A percentile compares a stretch with the other conserved stretches of the same genome.
phyloP scores from a whole-genome alignment of 2,888 invertebrate genomes.

The Heterodera filipjevi region DNA sequence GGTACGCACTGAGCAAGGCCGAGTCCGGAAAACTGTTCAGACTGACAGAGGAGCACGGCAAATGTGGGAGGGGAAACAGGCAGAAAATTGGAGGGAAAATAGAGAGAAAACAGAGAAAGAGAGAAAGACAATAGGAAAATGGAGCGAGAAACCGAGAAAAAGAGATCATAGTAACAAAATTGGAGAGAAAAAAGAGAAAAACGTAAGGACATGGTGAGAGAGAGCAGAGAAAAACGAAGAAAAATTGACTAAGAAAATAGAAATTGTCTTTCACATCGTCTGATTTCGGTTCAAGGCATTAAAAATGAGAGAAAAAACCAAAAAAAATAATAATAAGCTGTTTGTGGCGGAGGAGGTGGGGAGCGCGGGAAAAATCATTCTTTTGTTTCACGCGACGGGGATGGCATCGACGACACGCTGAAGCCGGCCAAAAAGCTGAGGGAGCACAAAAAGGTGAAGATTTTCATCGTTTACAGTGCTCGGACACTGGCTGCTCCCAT shows the following conservation, averaged over 20 bases:
- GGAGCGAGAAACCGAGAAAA: too few species aligned
- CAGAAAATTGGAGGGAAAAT: background rate
- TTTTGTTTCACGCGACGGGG: constrained; percentile 63
- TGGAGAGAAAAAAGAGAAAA: too few species aligned
- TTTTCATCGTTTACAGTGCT: constrained; percentile 58
- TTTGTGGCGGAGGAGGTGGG: constrained; percentile 4
- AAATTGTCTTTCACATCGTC: too few species aligned
- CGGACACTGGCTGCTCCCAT: constrained; percentile 51
- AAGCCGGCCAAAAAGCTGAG: constrained; percentile 53
- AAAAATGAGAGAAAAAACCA: too few species aligned
- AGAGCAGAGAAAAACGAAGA: too few species aligned
- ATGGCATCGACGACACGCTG: constrained; percentile 62
- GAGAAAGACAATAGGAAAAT: too few species aligned
- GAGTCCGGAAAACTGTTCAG: constrained; percentile 47
- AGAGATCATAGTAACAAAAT: too few species aligned
- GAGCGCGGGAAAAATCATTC: constrained; percentile 46
- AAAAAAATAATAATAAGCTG: constrained; percentile 13
- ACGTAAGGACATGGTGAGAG: too few species aligned
- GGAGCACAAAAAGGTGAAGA: constrained; percentile 51
- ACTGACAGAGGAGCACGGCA: constrained; percentile 50
- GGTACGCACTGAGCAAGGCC: constrained; percentile 50
- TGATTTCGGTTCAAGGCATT: too few species aligned
- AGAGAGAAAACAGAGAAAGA: too few species aligned
- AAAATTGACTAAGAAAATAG: too few species aligned
- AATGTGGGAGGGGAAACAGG: background rate